These are phyloP conservation scores for Cyprinella venusta DNA, from an alignment of 2,797 vertebrate species.

Conservation along the genomic window DNA sequence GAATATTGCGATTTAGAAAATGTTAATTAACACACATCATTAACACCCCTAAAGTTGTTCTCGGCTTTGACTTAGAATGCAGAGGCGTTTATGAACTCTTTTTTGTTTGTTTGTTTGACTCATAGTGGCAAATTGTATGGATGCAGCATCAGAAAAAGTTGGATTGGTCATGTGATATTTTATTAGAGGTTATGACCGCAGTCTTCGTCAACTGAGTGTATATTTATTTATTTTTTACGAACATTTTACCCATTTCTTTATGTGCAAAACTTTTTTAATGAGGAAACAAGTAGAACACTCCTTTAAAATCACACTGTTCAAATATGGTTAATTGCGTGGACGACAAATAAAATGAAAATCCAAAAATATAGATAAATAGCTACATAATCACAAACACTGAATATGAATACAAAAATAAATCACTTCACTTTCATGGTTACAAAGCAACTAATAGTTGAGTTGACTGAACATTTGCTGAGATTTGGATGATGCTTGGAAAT, in stretches of 20 bases:
- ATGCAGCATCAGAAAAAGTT: background rate
- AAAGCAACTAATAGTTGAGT: background rate
- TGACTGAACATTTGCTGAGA: background rate
- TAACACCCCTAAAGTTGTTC: background rate
- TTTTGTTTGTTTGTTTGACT: background rate
- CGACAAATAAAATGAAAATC: background rate
- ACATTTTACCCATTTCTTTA: background rate
- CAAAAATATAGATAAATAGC: background rate
- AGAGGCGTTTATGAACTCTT: background rate
- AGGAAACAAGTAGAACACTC: background rate
- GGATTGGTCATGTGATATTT: background rate
- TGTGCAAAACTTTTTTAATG: background rate
- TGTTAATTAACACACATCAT: slow-evolving; percentile 28
- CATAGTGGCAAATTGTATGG: background rate
- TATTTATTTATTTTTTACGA: background rate
- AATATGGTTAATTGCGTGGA: background rate
- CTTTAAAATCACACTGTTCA: background rate
- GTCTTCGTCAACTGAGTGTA: background rate
- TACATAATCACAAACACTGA: background rate
- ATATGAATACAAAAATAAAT: background rate
- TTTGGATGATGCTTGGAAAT: background rate
- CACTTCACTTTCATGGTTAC: slow-evolving; percentile 4
- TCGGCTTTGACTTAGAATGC: background rate
- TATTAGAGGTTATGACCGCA: background rate
- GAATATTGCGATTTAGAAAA: slow-evolving; percentile 24